Percentiles rank a stretch among this genome's conserved stretches.
phyloP scores from a whole-genome alignment of 1,140 invertebrate species.

The Battus philenor region DNA sequence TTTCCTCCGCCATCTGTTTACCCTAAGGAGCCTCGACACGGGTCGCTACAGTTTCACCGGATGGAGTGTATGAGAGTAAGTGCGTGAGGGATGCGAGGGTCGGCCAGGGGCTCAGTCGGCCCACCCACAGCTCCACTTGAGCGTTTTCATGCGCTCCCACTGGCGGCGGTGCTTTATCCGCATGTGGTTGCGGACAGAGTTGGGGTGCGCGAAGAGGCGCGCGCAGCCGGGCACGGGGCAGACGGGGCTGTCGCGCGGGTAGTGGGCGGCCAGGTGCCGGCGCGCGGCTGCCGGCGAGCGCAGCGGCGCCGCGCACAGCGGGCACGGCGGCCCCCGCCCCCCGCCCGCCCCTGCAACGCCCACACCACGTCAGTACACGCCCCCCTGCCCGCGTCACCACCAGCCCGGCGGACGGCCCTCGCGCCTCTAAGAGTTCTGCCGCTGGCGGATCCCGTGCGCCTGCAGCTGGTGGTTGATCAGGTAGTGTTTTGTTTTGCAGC shows the following conservation, averaged over 20 bases:
- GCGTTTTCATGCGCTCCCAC: conserved; percentile 88
- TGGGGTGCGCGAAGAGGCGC: conserved; percentile 86
- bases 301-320: conserved; percentile 80
- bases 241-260: conserved; percentile 86
- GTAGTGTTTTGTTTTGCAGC: conserved; percentile 86
- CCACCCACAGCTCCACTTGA: conserved; percentile 83
- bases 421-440: conserved; percentile 76
- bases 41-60: conserved; percentile 16
- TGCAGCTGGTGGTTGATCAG: conserved; percentile 85
- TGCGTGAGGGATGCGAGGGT: neutral
- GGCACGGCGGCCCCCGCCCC: conserved; percentile 76
- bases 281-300: conserved; percentile 80
- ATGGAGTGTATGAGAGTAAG: neutral
- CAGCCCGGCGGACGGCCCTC: conserved; percentile 81
- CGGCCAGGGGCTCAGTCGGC: conserved; percentile 30
- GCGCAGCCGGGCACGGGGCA: conserved; percentile 86
- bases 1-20: too few species aligned
- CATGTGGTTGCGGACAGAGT: conserved; percentile 90
- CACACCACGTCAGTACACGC: too few species aligned
- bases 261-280: conserved; percentile 86
- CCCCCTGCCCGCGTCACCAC: conserved; percentile 67
- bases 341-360: conserved; percentile 59
- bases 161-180: conserved; percentile 85
- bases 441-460: conserved; percentile 83
- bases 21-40: conserved; percentile 27